Conservation (phyloP, 2,797 vertebrate genomes). For the Pseudotriccus pelzelni region DNA sequence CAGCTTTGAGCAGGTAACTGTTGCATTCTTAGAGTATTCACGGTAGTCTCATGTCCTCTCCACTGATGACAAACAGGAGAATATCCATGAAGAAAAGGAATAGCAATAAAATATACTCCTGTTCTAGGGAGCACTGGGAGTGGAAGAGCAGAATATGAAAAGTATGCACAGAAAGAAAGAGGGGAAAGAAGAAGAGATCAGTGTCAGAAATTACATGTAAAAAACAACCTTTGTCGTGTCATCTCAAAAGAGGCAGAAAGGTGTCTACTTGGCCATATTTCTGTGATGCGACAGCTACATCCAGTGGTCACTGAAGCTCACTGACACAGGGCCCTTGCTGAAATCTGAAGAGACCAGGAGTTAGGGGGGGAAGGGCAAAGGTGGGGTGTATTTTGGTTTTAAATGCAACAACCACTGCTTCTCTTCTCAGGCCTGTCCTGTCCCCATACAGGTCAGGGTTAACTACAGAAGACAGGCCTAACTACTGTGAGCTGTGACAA, state of each 20-base stretch:
- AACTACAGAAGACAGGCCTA: not conserved
- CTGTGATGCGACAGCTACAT: slow-evolving; percentile 59
- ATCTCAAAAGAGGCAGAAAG: slow-evolving; percentile 22
- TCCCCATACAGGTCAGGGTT: not conserved
- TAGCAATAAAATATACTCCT: not conserved
- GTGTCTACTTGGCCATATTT: not conserved
- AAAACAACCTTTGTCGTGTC: not conserved
- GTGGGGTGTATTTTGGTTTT: not conserved
- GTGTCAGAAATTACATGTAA: not conserved
- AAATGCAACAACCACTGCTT: not conserved
- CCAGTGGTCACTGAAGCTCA: slow-evolving; percentile 40
- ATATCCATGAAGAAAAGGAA: not conserved
- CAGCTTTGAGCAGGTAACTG: not conserved
- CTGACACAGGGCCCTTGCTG: not conserved
- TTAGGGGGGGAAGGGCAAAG: not conserved
- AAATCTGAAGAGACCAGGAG: not conserved
- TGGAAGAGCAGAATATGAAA: not conserved
- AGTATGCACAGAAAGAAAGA: not conserved
- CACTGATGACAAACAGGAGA: not conserved
- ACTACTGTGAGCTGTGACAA: not conserved
- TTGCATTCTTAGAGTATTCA: not conserved
- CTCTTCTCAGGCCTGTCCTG: not conserved
- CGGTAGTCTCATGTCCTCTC: not conserved
- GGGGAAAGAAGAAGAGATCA: too few species aligned
- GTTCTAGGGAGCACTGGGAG: not conserved